A percentile compares a stretch with the other conserved stretches of the same genome.
Conservation (phyloP, 2,113 vertebrate species). For the Apus apus region DNA sequence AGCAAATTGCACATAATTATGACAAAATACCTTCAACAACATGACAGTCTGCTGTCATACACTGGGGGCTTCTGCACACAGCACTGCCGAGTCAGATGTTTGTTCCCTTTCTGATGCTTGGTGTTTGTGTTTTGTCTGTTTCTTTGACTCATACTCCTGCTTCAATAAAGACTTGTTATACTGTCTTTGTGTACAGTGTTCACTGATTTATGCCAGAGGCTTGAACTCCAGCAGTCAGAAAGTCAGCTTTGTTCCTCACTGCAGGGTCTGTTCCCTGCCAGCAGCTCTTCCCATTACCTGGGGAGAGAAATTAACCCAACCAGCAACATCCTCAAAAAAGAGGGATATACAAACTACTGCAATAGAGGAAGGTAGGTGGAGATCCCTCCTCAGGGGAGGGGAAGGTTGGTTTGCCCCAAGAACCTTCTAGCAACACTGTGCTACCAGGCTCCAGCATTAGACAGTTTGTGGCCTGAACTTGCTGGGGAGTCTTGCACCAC, state of each 20-base stretch:
- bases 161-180: not conserved
- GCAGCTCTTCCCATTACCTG: not conserved
- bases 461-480: not conserved
- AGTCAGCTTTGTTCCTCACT: not conserved
- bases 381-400: not conserved
- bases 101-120: not conserved
- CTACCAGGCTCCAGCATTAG: not conserved
- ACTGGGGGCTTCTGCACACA: conserved; percentile 22
- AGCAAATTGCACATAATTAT: conserved; percentile 48
- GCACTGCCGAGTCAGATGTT: not conserved
- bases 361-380: not conserved
- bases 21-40: conserved; percentile 32
- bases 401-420: not conserved
- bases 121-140: conserved; percentile 34
- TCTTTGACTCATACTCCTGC: conserved; percentile 9
- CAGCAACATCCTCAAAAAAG: not conserved
- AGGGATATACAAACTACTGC: fast-evolving
- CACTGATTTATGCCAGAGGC: not conserved
- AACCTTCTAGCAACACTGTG: not conserved
- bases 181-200: not conserved
- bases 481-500: not conserved
- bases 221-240: not conserved
- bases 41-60: not conserved
- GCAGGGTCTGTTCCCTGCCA: not conserved
- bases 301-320: not conserved